phyloP scores from a whole-genome alignment of 2,888 invertebrate species.

The Tholera decimalis region DNA sequence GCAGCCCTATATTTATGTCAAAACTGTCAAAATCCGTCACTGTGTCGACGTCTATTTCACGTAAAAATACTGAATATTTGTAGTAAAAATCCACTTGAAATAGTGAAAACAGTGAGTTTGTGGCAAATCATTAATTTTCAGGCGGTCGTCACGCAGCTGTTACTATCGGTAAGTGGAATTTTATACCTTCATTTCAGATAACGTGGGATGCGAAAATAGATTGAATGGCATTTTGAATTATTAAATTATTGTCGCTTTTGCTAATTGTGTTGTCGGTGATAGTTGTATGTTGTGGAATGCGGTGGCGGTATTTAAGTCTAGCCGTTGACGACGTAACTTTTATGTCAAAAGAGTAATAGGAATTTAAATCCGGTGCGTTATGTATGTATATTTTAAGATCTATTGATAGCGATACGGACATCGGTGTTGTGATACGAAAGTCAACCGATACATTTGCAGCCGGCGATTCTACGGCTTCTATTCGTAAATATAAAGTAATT shows the following conservation, averaged over 20 bases:
- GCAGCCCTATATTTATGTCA: conserved; percentile 47
- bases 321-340: conserved; percentile 46
- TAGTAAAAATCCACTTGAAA: conserved; percentile 63
- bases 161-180: conserved; percentile 68
- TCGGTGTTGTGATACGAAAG: conserved; percentile 60
- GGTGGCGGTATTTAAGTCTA: conserved; percentile 34
- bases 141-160: conserved; percentile 20
- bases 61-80: conserved; percentile 69
- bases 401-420: conserved; percentile 57
- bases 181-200: conserved; percentile 57
- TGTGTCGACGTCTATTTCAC: conserved; percentile 61
- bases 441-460: conserved; percentile 46
- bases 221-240: conserved; percentile 75
- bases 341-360: conserved; percentile 46
- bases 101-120: conserved; percentile 70
- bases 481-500: conserved; percentile 3
- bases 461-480: conserved; percentile 47
- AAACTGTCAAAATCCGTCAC: conserved; percentile 62
- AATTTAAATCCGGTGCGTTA: conserved; percentile 49
- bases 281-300: conserved; percentile 52
- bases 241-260: conserved; percentile 69
- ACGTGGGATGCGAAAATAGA: conserved; percentile 76
- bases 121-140: conserved; percentile 43
- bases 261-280: conserved; percentile 63
- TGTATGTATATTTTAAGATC: conserved; percentile 57